phyloP scores from a whole-genome alignment of 2,113 vertebrate genomes.

The Heterotis niloticus region DNA sequence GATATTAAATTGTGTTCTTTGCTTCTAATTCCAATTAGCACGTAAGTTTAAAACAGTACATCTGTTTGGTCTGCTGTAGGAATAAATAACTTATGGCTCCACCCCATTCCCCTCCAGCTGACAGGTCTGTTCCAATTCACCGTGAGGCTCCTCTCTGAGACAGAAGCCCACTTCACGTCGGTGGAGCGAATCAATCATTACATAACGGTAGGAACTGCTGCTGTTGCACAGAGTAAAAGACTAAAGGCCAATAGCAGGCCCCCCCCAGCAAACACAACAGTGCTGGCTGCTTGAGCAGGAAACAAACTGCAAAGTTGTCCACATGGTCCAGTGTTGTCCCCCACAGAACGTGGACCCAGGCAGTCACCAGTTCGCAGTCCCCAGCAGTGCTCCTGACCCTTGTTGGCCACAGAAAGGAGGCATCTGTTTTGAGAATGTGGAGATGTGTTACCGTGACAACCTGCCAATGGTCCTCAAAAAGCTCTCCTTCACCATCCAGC shows the following conservation, averaged over 20 bases:
- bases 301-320: too few species aligned
- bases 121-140: slow-evolving; percentile 77
- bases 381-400: slow-evolving; percentile 46
- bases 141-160: slow-evolving; percentile 68
- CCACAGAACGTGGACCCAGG: slow-evolving; percentile 67
- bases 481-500: slow-evolving; percentile 63
- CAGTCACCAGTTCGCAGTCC: slow-evolving; percentile 45
- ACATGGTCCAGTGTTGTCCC: neutral
- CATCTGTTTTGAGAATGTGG: slow-evolving; percentile 67
- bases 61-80: too few species aligned
- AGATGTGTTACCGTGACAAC: slow-evolving; percentile 66
- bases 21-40: slow-evolving; percentile 21
- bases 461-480: slow-evolving; percentile 70
- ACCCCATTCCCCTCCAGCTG: slow-evolving; percentile 51
- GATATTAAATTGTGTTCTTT: neutral
- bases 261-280: too few species aligned
- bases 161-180: slow-evolving; percentile 75
- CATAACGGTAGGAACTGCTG: slow-evolving; percentile 65
- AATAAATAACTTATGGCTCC: too few species aligned
- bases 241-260: too few species aligned
- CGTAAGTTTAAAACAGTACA: neutral
- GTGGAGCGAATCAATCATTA: slow-evolving; percentile 79
- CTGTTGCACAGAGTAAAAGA: too few species aligned
- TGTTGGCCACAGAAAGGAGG: slow-evolving; percentile 67
- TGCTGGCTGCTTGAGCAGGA: too few species aligned